phyloP scores from a whole-genome alignment of 2,888 invertebrate genomes.

The Chrysotoxum bicinctum region DNA sequence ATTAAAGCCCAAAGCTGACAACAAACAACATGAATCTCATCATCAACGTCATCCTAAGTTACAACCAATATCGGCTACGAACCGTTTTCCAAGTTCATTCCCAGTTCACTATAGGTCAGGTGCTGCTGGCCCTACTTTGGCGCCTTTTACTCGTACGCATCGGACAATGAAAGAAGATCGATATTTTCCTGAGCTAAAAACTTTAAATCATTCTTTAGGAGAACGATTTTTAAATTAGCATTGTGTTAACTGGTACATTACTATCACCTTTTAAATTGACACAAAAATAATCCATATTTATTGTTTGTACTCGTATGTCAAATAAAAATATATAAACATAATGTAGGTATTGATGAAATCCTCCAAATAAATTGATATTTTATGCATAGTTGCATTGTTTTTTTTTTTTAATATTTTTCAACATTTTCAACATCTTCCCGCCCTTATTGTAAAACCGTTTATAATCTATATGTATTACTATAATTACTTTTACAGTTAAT shows the following conservation, averaged over 20 bases:
- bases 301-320: too few species aligned
- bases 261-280: not conserved
- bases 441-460: too few species aligned
- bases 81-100: constrained; percentile 40
- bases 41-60: constrained; percentile 27
- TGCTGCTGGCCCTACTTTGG: constrained; percentile 13
- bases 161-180: not conserved
- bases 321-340: not conserved
- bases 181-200: not conserved
- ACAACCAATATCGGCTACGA: constrained; percentile 27
- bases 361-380: not conserved
- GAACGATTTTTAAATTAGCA: constrained; percentile 1
- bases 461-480: too few species aligned
- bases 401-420: too few species aligned
- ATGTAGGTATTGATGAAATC: not conserved
- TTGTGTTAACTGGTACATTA: not conserved
- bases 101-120: constrained; percentile 33
- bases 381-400: not conserved
- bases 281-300: not conserved
- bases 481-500: too few species aligned
- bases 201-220: not conserved
- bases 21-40: constrained; percentile 41
- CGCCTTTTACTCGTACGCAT: not conserved
- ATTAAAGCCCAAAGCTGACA: not conserved
- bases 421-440: too few species aligned